Conservation (phyloP, 2,888 invertebrate genomes). For the Cryptus viduatorius region DNA sequence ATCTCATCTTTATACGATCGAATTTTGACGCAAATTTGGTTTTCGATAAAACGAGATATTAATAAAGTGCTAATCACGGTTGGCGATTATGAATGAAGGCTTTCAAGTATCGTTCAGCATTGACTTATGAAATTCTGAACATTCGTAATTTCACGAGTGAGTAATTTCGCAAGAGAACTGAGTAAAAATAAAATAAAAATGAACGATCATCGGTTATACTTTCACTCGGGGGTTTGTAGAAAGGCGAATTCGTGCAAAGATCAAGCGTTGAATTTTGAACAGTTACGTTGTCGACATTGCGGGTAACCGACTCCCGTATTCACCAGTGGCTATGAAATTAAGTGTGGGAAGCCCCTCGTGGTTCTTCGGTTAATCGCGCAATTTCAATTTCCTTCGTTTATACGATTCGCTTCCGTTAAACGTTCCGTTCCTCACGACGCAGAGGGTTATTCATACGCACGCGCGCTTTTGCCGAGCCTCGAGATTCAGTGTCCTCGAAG, state of each 20-base stretch:
- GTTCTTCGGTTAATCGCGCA: constrained; percentile 48
- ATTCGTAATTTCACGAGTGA: not conserved
- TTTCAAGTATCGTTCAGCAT: too few species aligned
- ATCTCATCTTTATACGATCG: too few species aligned
- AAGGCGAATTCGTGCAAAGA: constrained; percentile 18
- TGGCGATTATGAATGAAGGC: too few species aligned
- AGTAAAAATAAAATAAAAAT: not conserved
- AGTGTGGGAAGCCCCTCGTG: constrained; percentile 27
- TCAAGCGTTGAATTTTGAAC: constrained; percentile 43
- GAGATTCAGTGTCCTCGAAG: not conserved
- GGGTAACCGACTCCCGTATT: not conserved
- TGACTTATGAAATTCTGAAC: not conserved
- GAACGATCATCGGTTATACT: constrained; percentile 1
- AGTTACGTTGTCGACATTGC: not conserved
- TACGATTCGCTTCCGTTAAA: constrained; percentile 5
- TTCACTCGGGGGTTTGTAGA: constrained; percentile 23
- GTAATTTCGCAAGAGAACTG: not conserved
- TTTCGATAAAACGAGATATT: too few species aligned
- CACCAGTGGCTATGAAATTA: constrained; percentile 22
- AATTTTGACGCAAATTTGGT: too few species aligned
- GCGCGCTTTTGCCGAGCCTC: not conserved
- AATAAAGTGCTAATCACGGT: too few species aligned
- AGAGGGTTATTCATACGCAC: not conserved
- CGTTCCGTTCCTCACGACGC: not conserved
- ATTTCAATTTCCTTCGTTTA: constrained; percentile 40